Evolutionary conservation across 1,140 invertebrate genomes (phyloP).

Genomic region (Pseudomyrmex concolor): DNA sequence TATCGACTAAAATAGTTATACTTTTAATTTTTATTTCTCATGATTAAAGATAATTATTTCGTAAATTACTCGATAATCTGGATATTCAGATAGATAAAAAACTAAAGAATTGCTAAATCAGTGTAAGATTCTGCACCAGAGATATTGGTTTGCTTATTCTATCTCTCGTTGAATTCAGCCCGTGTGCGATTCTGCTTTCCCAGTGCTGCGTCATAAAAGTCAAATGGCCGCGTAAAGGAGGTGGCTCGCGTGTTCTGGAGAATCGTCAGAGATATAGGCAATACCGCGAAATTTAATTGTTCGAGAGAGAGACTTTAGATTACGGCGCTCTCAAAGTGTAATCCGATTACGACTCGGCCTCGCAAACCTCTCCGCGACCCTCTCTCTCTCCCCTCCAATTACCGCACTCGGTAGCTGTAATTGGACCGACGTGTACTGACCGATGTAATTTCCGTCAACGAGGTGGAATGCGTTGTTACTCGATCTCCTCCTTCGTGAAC

Average conservation of each 20-base stretch:
- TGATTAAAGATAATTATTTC: not conserved
- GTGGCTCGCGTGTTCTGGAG: constrained; percentile 24
- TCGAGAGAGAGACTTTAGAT: constrained; percentile 38
- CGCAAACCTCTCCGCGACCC: not conserved
- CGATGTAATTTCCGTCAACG: constrained; percentile 59
- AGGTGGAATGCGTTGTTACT: constrained; percentile 54
- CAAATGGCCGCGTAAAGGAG: constrained; percentile 51
- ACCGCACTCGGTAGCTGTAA: constrained; percentile 44
- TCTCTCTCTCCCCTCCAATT: constrained; percentile 19
- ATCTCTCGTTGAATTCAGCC: constrained; percentile 39
- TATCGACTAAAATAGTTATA: no score
- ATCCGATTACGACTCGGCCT: constrained; percentile 59
- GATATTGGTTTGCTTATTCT: constrained; percentile 56
- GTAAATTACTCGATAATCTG: constrained; percentile 15
- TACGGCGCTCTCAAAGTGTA: constrained; percentile 57
- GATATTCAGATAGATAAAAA: constrained; percentile 2
- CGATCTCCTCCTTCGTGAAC: constrained; percentile 42
- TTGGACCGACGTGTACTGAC: constrained; percentile 57
- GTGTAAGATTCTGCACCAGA: constrained; percentile 31
- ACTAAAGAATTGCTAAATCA: constrained; percentile 34
- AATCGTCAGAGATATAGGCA: constrained; percentile 48
- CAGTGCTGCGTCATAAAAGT: constrained; percentile 52
- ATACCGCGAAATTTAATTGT: constrained; percentile 57
- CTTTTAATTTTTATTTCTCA: no score
- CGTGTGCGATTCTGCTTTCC: constrained; percentile 5